A percentile compares a stretch with the other conserved stretches of the same genome.
phyloP scores from a whole-genome alignment of 2,888 invertebrate species.

The Drosophila sordidula region DNA sequence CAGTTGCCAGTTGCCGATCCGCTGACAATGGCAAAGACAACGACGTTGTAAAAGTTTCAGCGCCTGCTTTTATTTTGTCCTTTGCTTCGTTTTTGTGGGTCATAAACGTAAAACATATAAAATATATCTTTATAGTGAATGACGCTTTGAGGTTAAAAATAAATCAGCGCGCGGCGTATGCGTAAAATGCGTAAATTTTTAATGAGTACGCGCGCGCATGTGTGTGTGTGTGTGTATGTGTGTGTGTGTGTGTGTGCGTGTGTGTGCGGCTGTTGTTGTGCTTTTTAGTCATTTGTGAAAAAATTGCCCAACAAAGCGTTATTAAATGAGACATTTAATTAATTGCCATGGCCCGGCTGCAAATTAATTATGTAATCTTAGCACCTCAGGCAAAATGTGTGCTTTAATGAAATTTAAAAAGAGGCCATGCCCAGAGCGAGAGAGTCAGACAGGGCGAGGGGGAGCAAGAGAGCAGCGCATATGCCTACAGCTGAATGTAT shows the following conservation, averaged over 20 bases:
- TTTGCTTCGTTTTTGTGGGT: constrained; percentile 50
- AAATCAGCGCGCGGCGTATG: constrained; percentile 68
- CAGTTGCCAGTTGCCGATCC: constrained; percentile 4
- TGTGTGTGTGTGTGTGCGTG: constrained; percentile 21
- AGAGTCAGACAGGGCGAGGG: neutral
- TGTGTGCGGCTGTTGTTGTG: constrained; percentile 33
- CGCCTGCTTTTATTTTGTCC: constrained; percentile 12
- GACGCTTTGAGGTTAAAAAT: constrained; percentile 79
- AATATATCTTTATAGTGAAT: constrained; percentile 71
- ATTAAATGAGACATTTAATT: constrained; percentile 82
- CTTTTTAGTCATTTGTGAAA: constrained; percentile 76
- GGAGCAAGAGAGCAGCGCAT: neutral
- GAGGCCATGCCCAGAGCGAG: neutral
- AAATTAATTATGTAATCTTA: constrained; percentile 81
- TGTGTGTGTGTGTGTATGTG: constrained; percentile 23
- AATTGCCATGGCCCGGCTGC: constrained; percentile 70
- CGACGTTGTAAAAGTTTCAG: constrained; percentile 53
- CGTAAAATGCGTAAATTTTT: constrained; percentile 61
- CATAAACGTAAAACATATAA: constrained; percentile 55
- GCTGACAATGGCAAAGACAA: constrained; percentile 23
- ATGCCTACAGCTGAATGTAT: constrained; percentile 34
- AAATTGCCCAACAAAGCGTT: constrained; percentile 78
- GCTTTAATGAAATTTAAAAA: constrained; percentile 71
- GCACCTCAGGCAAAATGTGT: constrained; percentile 69
- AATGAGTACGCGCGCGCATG: constrained; percentile 18